Conservation (phyloP, 2,888 invertebrate species). For the Phymatocera aterrima region DNA sequence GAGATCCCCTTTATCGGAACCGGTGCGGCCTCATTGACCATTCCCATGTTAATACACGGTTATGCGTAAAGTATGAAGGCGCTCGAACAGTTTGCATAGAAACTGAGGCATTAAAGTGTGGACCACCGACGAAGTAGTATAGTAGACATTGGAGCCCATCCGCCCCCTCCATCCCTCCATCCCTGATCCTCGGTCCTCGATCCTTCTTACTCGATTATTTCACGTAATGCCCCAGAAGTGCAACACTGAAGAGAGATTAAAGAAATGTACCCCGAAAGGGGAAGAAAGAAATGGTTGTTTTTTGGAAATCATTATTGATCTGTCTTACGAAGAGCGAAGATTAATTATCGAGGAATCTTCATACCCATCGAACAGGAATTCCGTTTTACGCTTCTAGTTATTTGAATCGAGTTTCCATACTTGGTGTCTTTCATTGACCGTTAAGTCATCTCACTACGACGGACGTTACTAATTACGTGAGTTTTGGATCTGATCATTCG, state of each 20-base stretch:
- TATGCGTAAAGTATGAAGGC: constrained; percentile 73
- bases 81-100: constrained; percentile 72
- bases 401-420: not conserved
- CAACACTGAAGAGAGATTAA: no score
- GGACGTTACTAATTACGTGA: constrained; percentile 1
- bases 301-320: no score
- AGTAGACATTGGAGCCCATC: not conserved
- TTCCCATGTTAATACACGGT: constrained; percentile 73
- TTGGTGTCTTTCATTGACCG: constrained; percentile 19
- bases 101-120: constrained; percentile 71
- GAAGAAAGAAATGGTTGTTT: no score
- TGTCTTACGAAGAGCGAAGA: no score
- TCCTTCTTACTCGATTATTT: no score
- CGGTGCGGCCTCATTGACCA: constrained; percentile 62
- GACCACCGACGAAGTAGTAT: constrained; percentile 69
- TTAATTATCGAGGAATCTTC: no score
- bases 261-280: no score
- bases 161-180: not conserved
- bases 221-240: no score
- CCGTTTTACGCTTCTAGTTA: not conserved
- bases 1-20: constrained; percentile 51
- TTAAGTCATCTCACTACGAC: not conserved
- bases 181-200: no score
- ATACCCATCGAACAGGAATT: no score
- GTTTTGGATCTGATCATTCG: not conserved